Percentiles rank a stretch among this genome's conserved stretches.
Evolutionary conservation across 2,888 invertebrate genomes (phyloP).

Genomic region (Orthonevra nobilis): DNA sequence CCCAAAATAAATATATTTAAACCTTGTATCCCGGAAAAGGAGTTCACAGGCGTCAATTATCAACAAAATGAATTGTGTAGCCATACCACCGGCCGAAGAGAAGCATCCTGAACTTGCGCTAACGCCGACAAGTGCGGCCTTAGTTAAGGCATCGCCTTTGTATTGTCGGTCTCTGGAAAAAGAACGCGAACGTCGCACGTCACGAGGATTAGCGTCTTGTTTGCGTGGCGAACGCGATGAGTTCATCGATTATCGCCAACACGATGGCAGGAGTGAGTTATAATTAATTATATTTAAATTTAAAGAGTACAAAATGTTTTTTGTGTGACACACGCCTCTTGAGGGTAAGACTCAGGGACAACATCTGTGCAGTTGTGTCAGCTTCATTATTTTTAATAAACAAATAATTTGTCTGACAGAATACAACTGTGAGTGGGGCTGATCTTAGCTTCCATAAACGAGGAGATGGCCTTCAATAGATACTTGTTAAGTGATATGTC

Average conservation of each 20-base stretch:
- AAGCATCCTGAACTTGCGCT: conserved; percentile 72
- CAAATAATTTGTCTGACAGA: conserved; percentile 13
- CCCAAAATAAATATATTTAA: background rate
- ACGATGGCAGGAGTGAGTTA: conserved; percentile 71
- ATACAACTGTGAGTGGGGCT: conserved; percentile 9
- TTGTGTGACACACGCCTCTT: background rate
- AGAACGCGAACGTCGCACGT: conserved; percentile 75
- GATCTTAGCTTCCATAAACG: conserved; percentile 19
- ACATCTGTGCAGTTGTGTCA: conserved; percentile 9
- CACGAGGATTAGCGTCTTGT: conserved; percentile 79
- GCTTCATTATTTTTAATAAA: conserved; percentile 1
- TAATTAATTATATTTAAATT: background rate
- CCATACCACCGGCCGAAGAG: conserved; percentile 77
- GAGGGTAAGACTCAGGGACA: background rate
- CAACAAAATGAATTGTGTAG: conserved; percentile 78
- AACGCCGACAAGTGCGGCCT: conserved; percentile 61
- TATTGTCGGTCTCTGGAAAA: conserved; percentile 74
- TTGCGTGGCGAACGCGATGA: conserved; percentile 80
- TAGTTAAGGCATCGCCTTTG: conserved; percentile 62
- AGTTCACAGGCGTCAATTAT: background rate
- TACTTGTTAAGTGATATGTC: too few relatives aligned
- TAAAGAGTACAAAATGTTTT: background rate
- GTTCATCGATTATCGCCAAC: conserved; percentile 75
- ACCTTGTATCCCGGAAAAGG: conserved; percentile 1
- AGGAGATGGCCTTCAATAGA: too few relatives aligned